Conservation (phyloP, 2,113 vertebrate species). For the Rhombomys opimus region DNA sequence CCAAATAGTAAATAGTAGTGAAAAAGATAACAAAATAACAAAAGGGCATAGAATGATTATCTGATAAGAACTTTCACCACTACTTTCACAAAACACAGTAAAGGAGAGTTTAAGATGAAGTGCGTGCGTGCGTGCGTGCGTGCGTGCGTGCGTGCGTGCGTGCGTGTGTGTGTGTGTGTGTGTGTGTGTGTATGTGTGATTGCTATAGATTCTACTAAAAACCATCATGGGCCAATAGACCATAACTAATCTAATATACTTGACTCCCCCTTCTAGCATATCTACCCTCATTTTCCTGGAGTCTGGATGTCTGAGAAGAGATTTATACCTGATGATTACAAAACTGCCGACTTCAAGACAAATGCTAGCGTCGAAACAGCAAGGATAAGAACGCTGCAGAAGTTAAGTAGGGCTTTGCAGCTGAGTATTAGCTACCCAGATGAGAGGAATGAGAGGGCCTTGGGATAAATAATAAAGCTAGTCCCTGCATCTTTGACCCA, state of each 20-base stretch:
- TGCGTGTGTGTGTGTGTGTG: not conserved
- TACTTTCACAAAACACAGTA: not conserved
- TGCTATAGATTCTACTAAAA: not conserved
- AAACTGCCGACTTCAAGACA: not conserved
- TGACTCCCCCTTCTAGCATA: not conserved
- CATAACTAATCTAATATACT: constrained; percentile 9
- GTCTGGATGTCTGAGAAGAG: not conserved
- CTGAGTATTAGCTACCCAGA: not conserved
- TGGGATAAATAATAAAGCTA: not conserved
- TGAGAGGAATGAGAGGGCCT: not conserved
- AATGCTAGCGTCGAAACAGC: not conserved
- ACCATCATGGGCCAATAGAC: not conserved
- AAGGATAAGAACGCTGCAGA: not conserved
- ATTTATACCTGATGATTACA: not conserved
- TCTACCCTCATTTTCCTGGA: not conserved
- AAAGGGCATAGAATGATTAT: not conserved
- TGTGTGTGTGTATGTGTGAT: not conserved
- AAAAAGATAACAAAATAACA: not conserved
- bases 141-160: not conserved
- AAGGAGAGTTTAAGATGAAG: not conserved
- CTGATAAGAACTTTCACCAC: not conserved
- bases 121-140: not conserved
- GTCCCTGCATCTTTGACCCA: not conserved
- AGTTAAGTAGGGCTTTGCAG: not conserved
- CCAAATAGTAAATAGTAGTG: too few species aligned